Base-by-base conservation (phyloP, 2,113 vertebrate species). In the Paramormyrops kingsleyae region DNA sequence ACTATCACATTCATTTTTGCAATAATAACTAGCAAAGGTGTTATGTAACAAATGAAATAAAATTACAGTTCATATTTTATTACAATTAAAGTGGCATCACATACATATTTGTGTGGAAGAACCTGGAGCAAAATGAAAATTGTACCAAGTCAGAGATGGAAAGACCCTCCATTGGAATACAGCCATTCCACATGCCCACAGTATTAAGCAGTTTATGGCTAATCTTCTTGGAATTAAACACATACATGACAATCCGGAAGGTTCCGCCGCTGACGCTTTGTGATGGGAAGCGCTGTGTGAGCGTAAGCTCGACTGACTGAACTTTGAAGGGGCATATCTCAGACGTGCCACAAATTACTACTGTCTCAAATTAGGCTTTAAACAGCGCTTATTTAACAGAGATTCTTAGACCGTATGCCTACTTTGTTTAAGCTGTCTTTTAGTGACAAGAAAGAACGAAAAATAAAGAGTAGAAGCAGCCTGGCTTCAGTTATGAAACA, bases 201-300 rank as follows among this genome's bases (percentile, higher is more conserved):
- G 49, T 87, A 50, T 87, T 87, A 87, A 87, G 49, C 85, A 87
- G 49, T 87, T 87, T 87, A 50, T 13, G 9, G n/a, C 85, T 87
- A 52, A 87, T 87, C 46, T 87, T 87, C 27, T 87, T 0, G 15
- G 49, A 31, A 87, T 87, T 87, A 87, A 87, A 87, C 49, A 13
- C 10, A 47, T 87, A 87, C 85, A 52, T 52, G 85, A 46, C 49
- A 52, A 24, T 87, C 49, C 85, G 1, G 1, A 53, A 87, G 85
- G 85, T 87, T n/a, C 42, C 10, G 10, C 49, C n/a, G 13, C n/a
- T 87, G 49, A 53, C 44, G 49, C 85, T 87, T 53, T 87, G 46
- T 87, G 46, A 87, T 27, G 49, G 85, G n/a, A 35, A 87, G 85
- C 3, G 5, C 85, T 52, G 4, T 13, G 49, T 47, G 44, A 52